These are phyloP conservation scores for Rhorus exstirpatorius DNA, from an alignment of 2,888 invertebrate species.

Conservation along the genomic window DNA sequence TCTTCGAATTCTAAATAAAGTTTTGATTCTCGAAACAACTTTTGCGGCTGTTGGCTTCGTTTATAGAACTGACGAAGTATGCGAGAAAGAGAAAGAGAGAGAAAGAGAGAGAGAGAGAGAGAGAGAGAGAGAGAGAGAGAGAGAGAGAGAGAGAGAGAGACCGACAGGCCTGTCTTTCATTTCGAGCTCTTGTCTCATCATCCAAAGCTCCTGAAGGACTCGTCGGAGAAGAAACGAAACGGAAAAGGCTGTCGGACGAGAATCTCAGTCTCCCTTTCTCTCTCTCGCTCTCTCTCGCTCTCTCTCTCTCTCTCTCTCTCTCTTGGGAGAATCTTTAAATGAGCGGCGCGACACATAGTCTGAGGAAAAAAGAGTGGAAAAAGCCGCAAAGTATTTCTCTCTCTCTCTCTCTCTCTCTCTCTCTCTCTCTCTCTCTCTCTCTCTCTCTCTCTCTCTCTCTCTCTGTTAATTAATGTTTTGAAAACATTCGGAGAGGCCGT, in stretches of 20 bases:
- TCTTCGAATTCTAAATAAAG: conserved; percentile 71
- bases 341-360: conserved; percentile 39
- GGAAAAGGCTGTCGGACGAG: conserved; percentile 31
- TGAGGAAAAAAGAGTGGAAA: conserved; percentile 50
- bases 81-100: not conserved
- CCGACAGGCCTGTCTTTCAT: conserved; percentile 52
- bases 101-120: conserved; percentile 6
- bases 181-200: conserved; percentile 44
- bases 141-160: conserved; percentile 1
- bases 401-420: conserved; percentile 10
- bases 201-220: conserved; percentile 38
- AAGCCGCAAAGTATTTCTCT: conserved; percentile 53
- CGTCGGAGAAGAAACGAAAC: conserved; percentile 7
- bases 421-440: not conserved
- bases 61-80: conserved; percentile 30
- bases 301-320: conserved; percentile 10
- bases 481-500: conserved; percentile 72
- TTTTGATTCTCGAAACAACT: conserved; percentile 63
- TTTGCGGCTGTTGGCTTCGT: conserved; percentile 32
- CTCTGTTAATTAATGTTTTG: conserved; percentile 79
- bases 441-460: conserved; percentile 52
- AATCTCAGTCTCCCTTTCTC: conserved; percentile 5
- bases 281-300: conserved; percentile 8
- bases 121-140: conserved; percentile 10
- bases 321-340: conserved; percentile 37